phyloP scores from a whole-genome alignment of 2,888 invertebrate genomes.

The Drosophila vallismaia region DNA sequence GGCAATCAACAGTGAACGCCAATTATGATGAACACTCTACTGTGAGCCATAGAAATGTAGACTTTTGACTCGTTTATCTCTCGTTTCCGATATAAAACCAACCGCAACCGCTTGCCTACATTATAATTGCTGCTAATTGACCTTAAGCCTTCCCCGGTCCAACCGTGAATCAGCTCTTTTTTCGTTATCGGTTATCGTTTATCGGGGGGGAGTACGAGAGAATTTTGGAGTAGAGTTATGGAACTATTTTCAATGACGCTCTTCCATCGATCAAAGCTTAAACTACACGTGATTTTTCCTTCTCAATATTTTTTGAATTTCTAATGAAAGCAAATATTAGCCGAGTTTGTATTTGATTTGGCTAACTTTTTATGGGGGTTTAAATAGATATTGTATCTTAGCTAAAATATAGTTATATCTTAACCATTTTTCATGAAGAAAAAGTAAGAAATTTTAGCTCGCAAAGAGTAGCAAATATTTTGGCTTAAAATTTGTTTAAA shows the following conservation, averaged over 20 bases:
- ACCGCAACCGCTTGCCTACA: not conserved
- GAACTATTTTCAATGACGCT: constrained; percentile 26
- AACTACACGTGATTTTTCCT: constrained; percentile 17
- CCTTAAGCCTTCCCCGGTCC: constrained; percentile 21
- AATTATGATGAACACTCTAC: constrained; percentile 1
- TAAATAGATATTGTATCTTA: too few species aligned
- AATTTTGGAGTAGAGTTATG: constrained; percentile 2
- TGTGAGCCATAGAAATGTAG: not conserved
- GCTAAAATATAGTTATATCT: too few species aligned
- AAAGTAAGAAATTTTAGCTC: too few species aligned
- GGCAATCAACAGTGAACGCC: constrained; percentile 19
- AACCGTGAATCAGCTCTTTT: constrained; percentile 23
- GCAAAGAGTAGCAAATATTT: too few species aligned
- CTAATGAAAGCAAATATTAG: not conserved
- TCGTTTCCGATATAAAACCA: not conserved
- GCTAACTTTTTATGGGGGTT: too few species aligned
- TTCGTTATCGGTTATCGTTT: constrained; percentile 16
- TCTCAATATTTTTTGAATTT: not conserved
- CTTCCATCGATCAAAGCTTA: constrained; percentile 2
- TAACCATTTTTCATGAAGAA: too few species aligned
- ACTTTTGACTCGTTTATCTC: constrained; percentile 33
- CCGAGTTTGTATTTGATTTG: not conserved
- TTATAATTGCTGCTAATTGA: constrained; percentile 36
- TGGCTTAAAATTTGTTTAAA: too few species aligned
- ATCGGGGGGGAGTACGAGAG: not conserved